Evolutionary conservation across 2,113 vertebrate genomes (phyloP).

Genomic region (Erythrocercus mccallii): DNA sequence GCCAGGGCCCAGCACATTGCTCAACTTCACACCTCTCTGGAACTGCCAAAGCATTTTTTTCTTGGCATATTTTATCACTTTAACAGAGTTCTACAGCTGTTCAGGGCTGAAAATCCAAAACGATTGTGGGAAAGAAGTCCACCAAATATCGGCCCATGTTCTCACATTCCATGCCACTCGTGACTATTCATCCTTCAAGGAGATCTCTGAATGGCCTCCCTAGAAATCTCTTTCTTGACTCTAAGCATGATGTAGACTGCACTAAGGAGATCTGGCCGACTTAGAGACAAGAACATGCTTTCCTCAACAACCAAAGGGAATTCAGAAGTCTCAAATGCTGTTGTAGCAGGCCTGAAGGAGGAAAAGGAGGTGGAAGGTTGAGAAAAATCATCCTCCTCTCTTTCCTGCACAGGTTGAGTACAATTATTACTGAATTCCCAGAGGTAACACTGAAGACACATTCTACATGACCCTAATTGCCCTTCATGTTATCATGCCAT

Average conservation of each 20-base stretch:
- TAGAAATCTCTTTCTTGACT: not conserved
- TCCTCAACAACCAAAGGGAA: not conserved
- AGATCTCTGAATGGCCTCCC: not conserved
- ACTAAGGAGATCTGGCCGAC: not conserved
- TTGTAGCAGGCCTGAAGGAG: not conserved
- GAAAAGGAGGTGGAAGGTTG: not conserved
- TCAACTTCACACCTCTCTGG: not conserved
- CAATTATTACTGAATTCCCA: not conserved
- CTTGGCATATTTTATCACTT: not conserved
- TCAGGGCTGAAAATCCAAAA: not conserved
- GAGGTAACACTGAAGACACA: not conserved
- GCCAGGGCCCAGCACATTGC: not conserved
- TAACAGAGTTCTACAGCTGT: not conserved
- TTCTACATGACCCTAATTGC: not conserved
- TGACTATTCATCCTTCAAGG: not conserved
- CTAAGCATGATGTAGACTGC: not conserved
- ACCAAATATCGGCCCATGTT: not conserved
- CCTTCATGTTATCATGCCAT: not conserved
- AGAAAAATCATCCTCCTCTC: not conserved
- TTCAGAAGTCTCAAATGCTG: not conserved
- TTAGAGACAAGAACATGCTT: not conserved
- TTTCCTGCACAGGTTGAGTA: not conserved
- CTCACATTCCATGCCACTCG: not conserved
- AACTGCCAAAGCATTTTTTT: not conserved
- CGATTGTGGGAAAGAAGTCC: not conserved